These are phyloP conservation scores for Silurus glanis DNA, from an alignment of 2,113 vertebrate species.

Conservation along the genomic window DNA sequence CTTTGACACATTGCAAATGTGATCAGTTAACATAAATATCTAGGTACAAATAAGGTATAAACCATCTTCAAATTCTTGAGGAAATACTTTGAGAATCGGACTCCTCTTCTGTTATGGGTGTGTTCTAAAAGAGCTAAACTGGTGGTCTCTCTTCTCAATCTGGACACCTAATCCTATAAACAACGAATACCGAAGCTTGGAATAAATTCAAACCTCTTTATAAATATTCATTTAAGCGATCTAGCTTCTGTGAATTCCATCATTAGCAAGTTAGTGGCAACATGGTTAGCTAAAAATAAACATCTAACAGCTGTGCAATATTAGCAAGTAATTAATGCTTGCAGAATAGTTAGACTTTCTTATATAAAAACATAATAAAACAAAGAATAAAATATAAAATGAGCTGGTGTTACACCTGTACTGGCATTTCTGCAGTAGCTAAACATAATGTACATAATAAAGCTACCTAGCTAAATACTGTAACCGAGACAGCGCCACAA, in stretches of 20 bases:
- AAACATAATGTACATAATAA: background rate
- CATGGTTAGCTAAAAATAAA: background rate
- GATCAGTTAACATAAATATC: background rate
- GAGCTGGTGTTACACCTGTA: background rate
- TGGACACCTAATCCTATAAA: background rate
- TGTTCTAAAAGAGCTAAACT: background rate
- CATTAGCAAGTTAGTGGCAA: background rate
- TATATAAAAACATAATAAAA: background rate
- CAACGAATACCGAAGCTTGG: background rate
- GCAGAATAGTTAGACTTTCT: background rate
- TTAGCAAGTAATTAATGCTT: background rate
- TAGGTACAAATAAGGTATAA: background rate
- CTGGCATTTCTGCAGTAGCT: background rate
- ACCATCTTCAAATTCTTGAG: background rate
- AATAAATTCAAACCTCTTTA: background rate
- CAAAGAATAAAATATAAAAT: background rate
- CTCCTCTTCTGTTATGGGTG: background rate
- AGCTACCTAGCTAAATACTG: background rate
- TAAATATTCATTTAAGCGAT: background rate
- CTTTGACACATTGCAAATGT: background rate
- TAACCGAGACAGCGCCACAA: background rate
- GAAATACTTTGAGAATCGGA: background rate
- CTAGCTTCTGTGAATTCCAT: background rate
- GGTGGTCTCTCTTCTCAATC: background rate
- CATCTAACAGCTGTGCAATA: background rate